phyloP scores from a whole-genome alignment of 2,797 vertebrate genomes.

The Parambassis ranga region DNA sequence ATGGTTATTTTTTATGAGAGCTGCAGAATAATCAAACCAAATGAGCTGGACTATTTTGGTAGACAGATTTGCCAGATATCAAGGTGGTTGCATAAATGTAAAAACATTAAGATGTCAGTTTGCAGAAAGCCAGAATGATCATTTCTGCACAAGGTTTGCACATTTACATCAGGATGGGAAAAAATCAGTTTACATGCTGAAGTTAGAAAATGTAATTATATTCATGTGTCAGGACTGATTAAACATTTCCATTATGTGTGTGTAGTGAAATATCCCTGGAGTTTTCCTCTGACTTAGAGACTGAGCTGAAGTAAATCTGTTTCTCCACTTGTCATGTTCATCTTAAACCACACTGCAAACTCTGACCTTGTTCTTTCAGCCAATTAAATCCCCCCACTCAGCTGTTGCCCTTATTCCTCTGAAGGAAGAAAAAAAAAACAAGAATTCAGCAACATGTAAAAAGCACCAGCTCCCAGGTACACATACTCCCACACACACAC shows the following conservation, averaged over 20 bases:
- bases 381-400: constrained; percentile 41
- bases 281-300: constrained; percentile 1
- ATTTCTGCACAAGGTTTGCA: constrained; percentile 5
- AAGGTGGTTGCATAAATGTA: constrained; percentile 36
- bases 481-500: background rate
- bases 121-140: constrained; percentile 5
- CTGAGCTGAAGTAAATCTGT: constrained; percentile 14
- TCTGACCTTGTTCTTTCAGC: constrained; percentile 42
- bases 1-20: constrained; percentile 78
- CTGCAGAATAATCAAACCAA: constrained; percentile 76
- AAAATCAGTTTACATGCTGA: background rate
- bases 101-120: constrained; percentile 55
- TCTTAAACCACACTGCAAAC: constrained; percentile 32
- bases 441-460: constrained; percentile 29
- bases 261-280: constrained; percentile 7
- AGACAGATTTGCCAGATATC: constrained; percentile 48
- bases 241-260: constrained; percentile 7
- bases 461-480: background rate
- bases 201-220: constrained; percentile 1
- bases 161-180: background rate
- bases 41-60: constrained; percentile 64
- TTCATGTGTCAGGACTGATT: constrained; percentile 6
- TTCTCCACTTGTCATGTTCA: constrained; percentile 39
- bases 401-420: constrained; percentile 32
- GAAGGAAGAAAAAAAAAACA: constrained; percentile 1